phyloP scores from a whole-genome alignment of 2,888 invertebrate genomes.

The Hofmannophila pseudospretella region DNA sequence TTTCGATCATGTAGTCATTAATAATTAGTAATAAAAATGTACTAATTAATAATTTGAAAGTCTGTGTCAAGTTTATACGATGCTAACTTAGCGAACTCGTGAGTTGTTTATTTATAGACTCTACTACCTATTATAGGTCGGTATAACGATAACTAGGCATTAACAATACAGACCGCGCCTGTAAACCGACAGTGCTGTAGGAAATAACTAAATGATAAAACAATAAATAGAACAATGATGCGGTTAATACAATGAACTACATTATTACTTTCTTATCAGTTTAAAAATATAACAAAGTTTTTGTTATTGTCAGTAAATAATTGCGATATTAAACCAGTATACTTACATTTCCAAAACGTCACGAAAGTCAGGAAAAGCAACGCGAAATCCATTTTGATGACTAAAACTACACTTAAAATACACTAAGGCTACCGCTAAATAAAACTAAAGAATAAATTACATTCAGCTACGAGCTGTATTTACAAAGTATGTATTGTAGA shows the following conservation, averaged over 20 bases:
- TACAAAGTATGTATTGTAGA: conserved; percentile 32
- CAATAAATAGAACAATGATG: not conserved
- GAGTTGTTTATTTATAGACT: no score
- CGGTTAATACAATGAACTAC: no score
- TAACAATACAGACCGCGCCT: not conserved
- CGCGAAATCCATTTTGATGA: conserved; percentile 51
- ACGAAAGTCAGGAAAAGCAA: conserved; percentile 46
- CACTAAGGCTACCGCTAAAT: conserved; percentile 11
- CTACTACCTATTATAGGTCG: no score
- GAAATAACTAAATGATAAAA: not conserved
- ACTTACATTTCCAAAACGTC: conserved; percentile 62
- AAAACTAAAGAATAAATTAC: conserved; percentile 19
- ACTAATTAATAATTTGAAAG: no score
- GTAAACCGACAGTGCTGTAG: not conserved
- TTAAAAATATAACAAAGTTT: not conserved
- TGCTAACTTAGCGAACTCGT: no score
- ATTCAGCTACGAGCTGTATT: conserved; percentile 28
- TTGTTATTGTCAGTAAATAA: no score
- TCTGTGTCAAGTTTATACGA: no score
- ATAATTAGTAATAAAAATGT: no score
- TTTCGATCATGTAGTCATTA: no score
- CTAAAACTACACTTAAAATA: conserved; percentile 33
- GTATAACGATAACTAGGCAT: not conserved
- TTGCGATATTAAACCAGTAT: no score
- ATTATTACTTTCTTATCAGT: not conserved